phyloP scores from a whole-genome alignment of 2,888 invertebrate genomes.

The Sussaba pulchella region DNA sequence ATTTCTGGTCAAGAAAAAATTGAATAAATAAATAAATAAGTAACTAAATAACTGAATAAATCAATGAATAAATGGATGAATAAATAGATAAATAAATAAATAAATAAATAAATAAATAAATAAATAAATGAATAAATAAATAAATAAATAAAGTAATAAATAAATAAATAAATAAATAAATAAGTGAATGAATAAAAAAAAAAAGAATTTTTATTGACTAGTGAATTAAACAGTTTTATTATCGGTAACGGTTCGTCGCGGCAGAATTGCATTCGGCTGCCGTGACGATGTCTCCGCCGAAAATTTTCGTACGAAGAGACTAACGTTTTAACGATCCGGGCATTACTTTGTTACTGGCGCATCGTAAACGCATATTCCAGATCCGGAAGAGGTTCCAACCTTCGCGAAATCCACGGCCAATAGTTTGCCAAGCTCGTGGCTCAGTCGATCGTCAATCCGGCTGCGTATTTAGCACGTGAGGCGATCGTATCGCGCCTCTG shows the following conservation, averaged over 20 bases:
- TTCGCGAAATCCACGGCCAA: neutral
- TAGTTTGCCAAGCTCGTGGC: conserved; percentile 10
- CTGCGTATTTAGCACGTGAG: conserved; percentile 32
- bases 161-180: no score
- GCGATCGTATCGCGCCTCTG: conserved; percentile 46
- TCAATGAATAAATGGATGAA: no score
- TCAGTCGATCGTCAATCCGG: neutral
- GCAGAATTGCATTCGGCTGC: neutral
- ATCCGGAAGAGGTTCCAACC: conserved; percentile 47
- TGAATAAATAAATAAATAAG: no score
- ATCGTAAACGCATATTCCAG: conserved; percentile 61
- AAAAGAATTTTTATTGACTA: neutral
- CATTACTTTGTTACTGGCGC: conserved; percentile 59
- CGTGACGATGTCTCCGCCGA: conserved; percentile 18
- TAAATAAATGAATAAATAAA: no score
- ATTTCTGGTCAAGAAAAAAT: no score
- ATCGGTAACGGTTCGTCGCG: neutral
- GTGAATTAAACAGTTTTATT: neutral
- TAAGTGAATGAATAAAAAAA: neutral
- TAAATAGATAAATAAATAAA: no score
- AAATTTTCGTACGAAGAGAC: conserved; percentile 38
- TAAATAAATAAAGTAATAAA: no score
- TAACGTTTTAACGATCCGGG: conserved; percentile 42
- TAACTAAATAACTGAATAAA: no score
- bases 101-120: no score